Conservation (phyloP, 2,797 vertebrate genomes). For the Echiichthys vipera region DNA sequence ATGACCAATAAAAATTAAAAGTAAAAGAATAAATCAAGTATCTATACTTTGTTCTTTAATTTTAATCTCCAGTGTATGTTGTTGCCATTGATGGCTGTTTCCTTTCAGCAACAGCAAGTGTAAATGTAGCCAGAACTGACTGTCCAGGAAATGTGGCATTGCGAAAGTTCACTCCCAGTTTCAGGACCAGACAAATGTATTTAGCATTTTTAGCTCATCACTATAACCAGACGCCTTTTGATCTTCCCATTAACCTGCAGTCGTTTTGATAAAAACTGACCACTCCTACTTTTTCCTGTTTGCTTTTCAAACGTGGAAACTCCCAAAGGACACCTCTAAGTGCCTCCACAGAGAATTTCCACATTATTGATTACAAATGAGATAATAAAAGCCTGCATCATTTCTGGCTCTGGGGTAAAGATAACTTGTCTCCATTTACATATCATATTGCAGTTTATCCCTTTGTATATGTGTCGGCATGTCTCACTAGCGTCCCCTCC, state of each 20-base stretch:
- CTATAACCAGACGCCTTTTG: constrained; percentile 4
- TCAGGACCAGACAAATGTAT: not conserved
- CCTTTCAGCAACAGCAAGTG: constrained; percentile 24
- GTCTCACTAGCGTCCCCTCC: not conserved
- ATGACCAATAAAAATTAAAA: no score
- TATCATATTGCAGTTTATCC: constrained; percentile 51
- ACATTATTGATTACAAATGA: constrained; percentile 77
- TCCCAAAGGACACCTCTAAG: constrained; percentile 52
- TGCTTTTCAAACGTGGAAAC: constrained; percentile 50
- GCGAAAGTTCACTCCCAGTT: constrained; percentile 10
- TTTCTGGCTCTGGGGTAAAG: constrained; percentile 64
- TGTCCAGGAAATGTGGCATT: constrained; percentile 1
- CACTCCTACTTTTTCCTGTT: constrained; percentile 32
- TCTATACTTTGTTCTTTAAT: no score
- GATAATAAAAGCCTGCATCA: constrained; percentile 72
- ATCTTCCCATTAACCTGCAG: constrained; percentile 26
- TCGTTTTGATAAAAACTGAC: constrained; percentile 25
- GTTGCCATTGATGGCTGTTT: constrained; percentile 29
- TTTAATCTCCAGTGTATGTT: no score
- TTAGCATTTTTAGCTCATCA: constrained; percentile 29
- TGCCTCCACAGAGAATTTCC: constrained; percentile 61
- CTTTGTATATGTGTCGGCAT: constrained; percentile 36
- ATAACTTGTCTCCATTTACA: constrained; percentile 62
- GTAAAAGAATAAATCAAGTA: no score
- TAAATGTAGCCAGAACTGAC: constrained; percentile 28